Evolutionary conservation across 2,113 vertebrate species (phyloP), one percentile per base, ranked within the genome.

Genomic region (Gambusia holbrooki): DNA sequence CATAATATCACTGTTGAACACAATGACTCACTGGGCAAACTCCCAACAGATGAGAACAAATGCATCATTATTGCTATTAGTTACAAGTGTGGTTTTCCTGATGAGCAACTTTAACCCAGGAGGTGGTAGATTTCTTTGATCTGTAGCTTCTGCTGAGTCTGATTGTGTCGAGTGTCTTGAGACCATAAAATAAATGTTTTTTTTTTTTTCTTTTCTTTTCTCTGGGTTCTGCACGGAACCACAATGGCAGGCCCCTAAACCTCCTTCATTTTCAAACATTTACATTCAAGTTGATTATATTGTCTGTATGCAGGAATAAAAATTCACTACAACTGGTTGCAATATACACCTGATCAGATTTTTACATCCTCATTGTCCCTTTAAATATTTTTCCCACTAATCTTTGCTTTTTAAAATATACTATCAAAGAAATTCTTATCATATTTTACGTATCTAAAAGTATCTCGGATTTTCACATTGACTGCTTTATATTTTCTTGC

Each of bases 31-130:
- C 12, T 29, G 32, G 63, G 48, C 19, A 69, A 76, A 62, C 25
- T 14, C 66, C 27, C 71, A 69, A 19, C 25, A 32, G 25, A 35
- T 32, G 61, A 25, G 60, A 72, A 28, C 27, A 66, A 29, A 78
- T 42, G 33, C 48, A 5, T 22, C 54, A 51, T 60, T 42, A 66
- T 45, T 71, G 51, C 48, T 40, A 71, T 71, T 77, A 71, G 66
- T 45, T 42, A 73, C 14, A 63, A 25, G 25, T 60, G 42, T 35
- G 14, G 32, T 60, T 70, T 66, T 68, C 48, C 35, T 70, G 30
- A 62, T 30, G 3, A 66, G 62, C 33, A 70, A 32, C 62, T 66
- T 42, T 32, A 66, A 61, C 48, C n/a, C 19, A 15, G 3, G n/a
- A 54, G 4, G 30, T 54, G 66, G 32, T 8, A 30, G 25, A 73